phyloP scores from a whole-genome alignment of 1,140 invertebrate genomes.

The Scaptomyza hsui region DNA sequence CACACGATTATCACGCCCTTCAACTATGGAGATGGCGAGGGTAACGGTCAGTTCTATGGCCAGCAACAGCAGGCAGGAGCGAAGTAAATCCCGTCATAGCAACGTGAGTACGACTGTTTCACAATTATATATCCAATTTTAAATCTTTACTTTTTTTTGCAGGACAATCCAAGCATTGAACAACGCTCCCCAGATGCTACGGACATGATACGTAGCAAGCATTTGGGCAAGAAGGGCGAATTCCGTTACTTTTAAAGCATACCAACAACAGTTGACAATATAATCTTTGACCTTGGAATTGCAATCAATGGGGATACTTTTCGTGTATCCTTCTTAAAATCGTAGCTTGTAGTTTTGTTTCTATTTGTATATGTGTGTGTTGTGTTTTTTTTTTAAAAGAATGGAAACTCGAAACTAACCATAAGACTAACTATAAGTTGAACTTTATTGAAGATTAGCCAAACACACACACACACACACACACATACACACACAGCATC shows the following conservation, averaged over 20 bases:
- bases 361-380: constrained; percentile 39
- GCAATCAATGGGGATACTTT: constrained; percentile 28
- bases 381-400: constrained; percentile 20
- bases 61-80: constrained; percentile 57
- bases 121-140: no score
- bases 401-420: constrained; percentile 56
- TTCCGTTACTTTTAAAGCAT: constrained; percentile 94
- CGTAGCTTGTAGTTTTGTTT: constrained; percentile 28
- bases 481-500: no score
- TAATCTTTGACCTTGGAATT: constrained; percentile 29
- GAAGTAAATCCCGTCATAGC: constrained; percentile 54
- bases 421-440: constrained; percentile 74
- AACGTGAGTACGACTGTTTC: neutral
- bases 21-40: constrained; percentile 83
- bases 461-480: constrained; percentile 26
- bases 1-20: constrained; percentile 97
- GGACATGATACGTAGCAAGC: constrained; percentile 93
- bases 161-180: constrained; percentile 84
- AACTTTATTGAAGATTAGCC: constrained; percentile 41
- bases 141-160: neutral
- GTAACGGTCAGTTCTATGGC: constrained; percentile 86
- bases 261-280: constrained; percentile 37
- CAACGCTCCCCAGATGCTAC: constrained; percentile 85
- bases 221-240: constrained; percentile 97
- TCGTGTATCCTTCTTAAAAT: constrained; percentile 12